These are phyloP conservation scores for Geophilus truncorum DNA, from an alignment of 2,888 invertebrate species.

Conservation along the genomic window DNA sequence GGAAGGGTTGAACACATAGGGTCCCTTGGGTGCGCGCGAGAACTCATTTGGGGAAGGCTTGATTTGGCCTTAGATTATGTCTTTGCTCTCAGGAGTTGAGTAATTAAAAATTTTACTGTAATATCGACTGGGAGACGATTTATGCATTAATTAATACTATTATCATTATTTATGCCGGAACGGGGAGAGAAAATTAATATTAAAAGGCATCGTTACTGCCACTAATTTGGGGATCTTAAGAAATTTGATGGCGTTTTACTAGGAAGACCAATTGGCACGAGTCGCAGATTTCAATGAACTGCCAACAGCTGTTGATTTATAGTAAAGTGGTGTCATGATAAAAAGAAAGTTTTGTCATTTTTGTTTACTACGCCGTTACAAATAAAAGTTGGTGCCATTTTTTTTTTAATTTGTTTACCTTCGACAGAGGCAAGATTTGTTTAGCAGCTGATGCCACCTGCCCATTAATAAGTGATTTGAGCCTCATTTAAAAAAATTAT, in stretches of 20 bases:
- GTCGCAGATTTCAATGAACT: conserved; percentile 30
- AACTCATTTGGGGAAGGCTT: conserved; percentile 8
- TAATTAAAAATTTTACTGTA: conserved; percentile 31
- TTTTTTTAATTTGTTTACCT: too few relatives aligned
- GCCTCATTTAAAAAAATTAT: neutral
- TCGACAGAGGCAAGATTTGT: neutral
- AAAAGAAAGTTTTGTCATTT: neutral
- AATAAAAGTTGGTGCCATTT: neutral
- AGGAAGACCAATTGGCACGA: conserved; percentile 14
- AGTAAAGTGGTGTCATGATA: neutral
- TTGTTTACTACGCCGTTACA: neutral
- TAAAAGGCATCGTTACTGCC: conserved; percentile 29
- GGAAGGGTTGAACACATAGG: conserved; percentile 12
- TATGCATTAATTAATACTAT: conserved; percentile 32
- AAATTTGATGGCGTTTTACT: conserved; percentile 23
- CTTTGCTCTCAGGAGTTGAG: neutral
- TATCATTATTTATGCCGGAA: conserved; percentile 30
- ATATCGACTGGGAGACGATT: conserved; percentile 31
- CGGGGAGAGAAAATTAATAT: conserved; percentile 29
- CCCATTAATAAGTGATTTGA: conserved; percentile 4
- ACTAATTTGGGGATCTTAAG: conserved; percentile 22
- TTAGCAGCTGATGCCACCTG: neutral
- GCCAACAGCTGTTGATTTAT: conserved; percentile 32
- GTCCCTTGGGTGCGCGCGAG: neutral
- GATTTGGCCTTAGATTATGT: conserved; percentile 28